Percentiles rank a stretch among this genome's conserved stretches.
Conservation (phyloP, 2,888 invertebrate genomes). For the Andricus quercusramuli region DNA sequence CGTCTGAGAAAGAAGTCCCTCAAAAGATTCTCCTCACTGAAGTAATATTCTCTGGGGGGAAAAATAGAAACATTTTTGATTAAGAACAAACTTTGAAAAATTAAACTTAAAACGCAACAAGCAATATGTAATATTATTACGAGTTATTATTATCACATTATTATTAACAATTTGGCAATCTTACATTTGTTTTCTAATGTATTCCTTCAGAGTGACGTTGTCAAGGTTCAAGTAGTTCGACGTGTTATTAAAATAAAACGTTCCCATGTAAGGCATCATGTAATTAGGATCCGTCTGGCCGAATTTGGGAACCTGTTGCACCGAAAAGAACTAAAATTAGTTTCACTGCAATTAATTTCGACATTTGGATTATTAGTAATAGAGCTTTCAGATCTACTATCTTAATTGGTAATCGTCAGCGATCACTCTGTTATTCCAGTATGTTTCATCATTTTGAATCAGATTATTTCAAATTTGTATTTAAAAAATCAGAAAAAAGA, state of each 20-base stretch:
- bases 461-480: not conserved
- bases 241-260: conserved; percentile 83
- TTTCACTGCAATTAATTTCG: not conserved
- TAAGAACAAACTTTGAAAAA: not conserved
- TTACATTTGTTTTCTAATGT: conserved; percentile 95
- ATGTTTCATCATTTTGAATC: not conserved
- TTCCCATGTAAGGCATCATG: conserved; percentile 82
- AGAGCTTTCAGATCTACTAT: conserved; percentile 9
- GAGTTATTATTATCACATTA: no score
- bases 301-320: conserved; percentile 73
- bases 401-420: conserved; percentile 55
- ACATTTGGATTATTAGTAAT: not conserved
- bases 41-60: conserved; percentile 97
- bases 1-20: conserved; percentile 97
- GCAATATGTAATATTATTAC: no score
- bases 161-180: conserved; percentile 71
- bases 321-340: not conserved
- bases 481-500: not conserved
- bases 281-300: conserved; percentile 70
- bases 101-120: no score
- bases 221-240: conserved; percentile 82
- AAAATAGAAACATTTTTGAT: conserved; percentile 36
- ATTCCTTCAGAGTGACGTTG: conserved; percentile 87
- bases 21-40: conserved; percentile 96
- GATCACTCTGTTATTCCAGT: conserved; percentile 15